Evolutionary conservation across 2,888 invertebrate species (phyloP), one percentile per base, ranked within the genome.

Genomic region (Allygus modestus): DNA sequence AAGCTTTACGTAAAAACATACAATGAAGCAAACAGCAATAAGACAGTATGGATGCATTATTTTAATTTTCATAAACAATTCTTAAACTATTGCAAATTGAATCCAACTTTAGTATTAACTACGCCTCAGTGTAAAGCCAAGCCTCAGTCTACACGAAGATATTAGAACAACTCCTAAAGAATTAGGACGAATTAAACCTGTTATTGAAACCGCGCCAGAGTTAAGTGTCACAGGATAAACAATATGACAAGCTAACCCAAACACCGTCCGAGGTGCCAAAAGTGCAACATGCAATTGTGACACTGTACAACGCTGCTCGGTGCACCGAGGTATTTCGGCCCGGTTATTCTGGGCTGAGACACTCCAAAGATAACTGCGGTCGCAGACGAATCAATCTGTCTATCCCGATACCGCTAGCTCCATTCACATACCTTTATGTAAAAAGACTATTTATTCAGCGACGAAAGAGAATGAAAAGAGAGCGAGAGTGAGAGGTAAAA

Each of bases 211-310:
- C 58, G 9, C 1, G 69, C 69, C 69, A 69, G 26, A 31, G 31
- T 1, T 9, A 5, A 1, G 26, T 69, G 69, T 69, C 12, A 31
- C 31, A 54, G 1, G 31, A n/a, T 69, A 17, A 17, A 69, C 69
- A 69, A 69, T 69, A 69, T 69, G 69, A 69, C 69, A 69, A 61
- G 69, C 69, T 15, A 31, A 69, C 69, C 69, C 69, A 69, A 69
- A 69, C 69, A 69, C 1, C 31, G 61, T 23, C 31, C 2, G 69
- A 5, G 31, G n/a, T 69, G 69, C 69, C 69, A 69, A 69, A 28
- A 17, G 9, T 69, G 31, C 69, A 33, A 23, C 46, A 17, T 17
- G 58, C 23, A 58, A 51, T 51, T n/a, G 51, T 17, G 51, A 51
- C 51, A 51, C n/a, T n/a, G 37, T 37, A 37, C 4, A 4, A 51